Percentiles rank a stretch among this genome's conserved stretches.
Conservation (phyloP, 2,113 vertebrate genomes). For the Lynx canadensis region DNA sequence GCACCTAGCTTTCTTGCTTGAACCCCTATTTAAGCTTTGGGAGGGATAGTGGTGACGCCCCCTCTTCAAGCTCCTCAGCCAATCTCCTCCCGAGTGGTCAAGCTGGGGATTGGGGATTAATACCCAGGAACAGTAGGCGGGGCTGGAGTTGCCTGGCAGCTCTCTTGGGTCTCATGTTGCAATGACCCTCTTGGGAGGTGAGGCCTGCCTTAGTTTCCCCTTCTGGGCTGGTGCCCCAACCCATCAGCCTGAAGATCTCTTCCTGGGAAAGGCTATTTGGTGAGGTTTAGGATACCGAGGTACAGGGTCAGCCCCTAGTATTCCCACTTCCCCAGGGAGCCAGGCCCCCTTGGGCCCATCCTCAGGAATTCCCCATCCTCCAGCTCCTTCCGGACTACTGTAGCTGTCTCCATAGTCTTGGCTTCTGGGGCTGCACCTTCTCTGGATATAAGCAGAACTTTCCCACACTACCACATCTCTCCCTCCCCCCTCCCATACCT, state of each 20-base stretch:
- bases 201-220: not conserved
- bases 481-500: not conserved
- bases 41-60: not conserved
- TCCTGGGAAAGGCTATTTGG: not conserved
- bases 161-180: not conserved
- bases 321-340: not conserved
- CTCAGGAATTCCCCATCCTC: constrained; percentile 35
- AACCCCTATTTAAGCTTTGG: constrained; percentile 62
- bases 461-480: not conserved
- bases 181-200: not conserved
- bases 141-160: not conserved
- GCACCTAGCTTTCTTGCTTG: not conserved
- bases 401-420: not conserved
- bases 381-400: not conserved
- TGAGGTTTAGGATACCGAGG: not conserved
- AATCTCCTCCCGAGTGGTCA: constrained; percentile 39
- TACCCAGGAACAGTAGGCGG: constrained; percentile 44
- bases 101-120: not conserved
- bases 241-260: not conserved
- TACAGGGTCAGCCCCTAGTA: not conserved
- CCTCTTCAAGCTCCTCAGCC: constrained; percentile 35
- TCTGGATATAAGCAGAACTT: not conserved
- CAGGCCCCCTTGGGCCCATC: not conserved
- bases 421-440: not conserved
- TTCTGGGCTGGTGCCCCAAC: not conserved